Conservation (phyloP, 2,888 invertebrate genomes). For the Drosophila planitibia region DNA sequence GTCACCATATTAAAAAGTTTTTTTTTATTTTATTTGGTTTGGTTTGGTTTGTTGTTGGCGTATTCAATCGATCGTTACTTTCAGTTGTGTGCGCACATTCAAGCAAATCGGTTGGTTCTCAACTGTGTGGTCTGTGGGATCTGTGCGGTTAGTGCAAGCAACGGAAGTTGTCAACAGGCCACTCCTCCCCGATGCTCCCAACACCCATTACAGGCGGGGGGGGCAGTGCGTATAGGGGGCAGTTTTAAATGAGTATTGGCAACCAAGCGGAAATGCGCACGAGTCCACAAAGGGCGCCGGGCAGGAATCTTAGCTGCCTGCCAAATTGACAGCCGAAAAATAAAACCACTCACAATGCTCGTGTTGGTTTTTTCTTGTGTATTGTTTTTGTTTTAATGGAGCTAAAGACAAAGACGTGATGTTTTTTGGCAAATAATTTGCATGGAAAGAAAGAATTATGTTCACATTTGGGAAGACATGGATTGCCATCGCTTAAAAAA, state of each 20-base stretch:
- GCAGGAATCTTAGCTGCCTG: constrained; percentile 26
- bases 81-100: constrained; percentile 77
- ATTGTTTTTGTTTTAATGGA: constrained; percentile 26
- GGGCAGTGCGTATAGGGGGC: background rate
- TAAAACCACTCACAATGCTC: constrained; percentile 34
- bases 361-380: constrained; percentile 7
- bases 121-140: constrained; percentile 28
- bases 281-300: constrained; percentile 47
- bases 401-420: constrained; percentile 73
- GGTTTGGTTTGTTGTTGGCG: constrained; percentile 23
- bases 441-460: constrained; percentile 51
- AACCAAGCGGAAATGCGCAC: constrained; percentile 75
- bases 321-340: constrained; percentile 26
- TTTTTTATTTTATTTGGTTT: constrained; percentile 21
- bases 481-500: constrained; percentile 39
- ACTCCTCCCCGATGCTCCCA: constrained; percentile 3
- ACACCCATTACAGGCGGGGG: constrained; percentile 1
- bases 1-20: constrained; percentile 32
- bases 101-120: constrained; percentile 74
- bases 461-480: constrained; percentile 58
- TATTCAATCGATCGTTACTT: constrained; percentile 74
- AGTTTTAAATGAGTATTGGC: constrained; percentile 59
- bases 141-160: constrained; percentile 70
- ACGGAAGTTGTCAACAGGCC: constrained; percentile 64
- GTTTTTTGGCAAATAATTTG: constrained; percentile 46